Base-by-base conservation (phyloP, 2,797 vertebrate species). In the Coilia nasus region DNA sequence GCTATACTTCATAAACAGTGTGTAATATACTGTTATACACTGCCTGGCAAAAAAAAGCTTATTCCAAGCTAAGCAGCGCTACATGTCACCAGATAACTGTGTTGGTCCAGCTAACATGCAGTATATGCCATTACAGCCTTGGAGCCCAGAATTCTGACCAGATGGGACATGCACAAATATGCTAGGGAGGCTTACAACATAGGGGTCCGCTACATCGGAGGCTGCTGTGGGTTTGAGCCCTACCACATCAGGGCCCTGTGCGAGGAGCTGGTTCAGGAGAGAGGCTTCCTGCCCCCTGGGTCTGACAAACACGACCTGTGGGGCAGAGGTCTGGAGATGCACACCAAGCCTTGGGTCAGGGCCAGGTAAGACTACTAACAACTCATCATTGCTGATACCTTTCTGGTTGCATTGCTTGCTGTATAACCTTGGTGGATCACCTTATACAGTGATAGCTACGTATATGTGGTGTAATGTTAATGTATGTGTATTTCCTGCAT, bases 341-440 rank as follows among this genome's bases (percentile, higher is more conserved):
- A 99, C 91, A 99, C 97, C 1, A 99, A 99, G 86, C 97, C 98
- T 11, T 99, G 97, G 97, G 95, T 99, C 89, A 93, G 97, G 93
- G 97, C 97, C 56, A 97, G 98, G 98, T 98, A 92, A 81, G 94
- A 75, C 15, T 75, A 2, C 15, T 19, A 2, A 6, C 25, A 14
- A 71, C 12, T 71, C 3, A 71, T 17, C 14, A 19, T 14, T 75
- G 67, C 5, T 35, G 67, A 35, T 75, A 35, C 11, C 14, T 75
- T 75, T 12, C 28, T 28, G 11, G 25, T 71, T 71, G 11, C 67
- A 17, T 28, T 35, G 17, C 15, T 15, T 2, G 6, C 14, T 28
- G 60, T 64, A n/a, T 60, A 60, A 60, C n/a, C 12, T 12, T 0
- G 59, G n/a, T 62, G 47, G 47, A 12, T 62, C 5, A 19, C n/a